Base-by-base conservation (phyloP, 2,113 vertebrate species). In the Sphaerodactylus townsendi region DNA sequence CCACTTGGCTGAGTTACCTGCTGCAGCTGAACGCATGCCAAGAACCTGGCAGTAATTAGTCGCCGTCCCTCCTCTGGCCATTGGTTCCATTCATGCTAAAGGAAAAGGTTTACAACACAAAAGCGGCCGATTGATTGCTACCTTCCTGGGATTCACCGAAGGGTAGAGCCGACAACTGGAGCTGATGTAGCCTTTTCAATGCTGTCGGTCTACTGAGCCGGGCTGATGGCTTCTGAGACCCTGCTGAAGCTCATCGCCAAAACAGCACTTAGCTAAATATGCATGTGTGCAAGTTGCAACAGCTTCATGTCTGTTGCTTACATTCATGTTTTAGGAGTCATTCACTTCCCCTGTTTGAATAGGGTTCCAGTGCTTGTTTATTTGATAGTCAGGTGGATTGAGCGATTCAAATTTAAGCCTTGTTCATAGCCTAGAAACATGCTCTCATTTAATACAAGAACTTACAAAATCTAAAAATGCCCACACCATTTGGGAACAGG, bases 1-100 rank as follows among this genome's bases (percentile, higher is more conserved):
- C 85, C 78, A 39, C 77, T 91, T 90, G 87, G 85, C 89, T 93
- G 2, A 19, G 72, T 41, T 14, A 76, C 37, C 72, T 81, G 84
- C 86, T 48, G 84, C 46, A 17, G 56, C 70, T 87, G 86, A 88
- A 85, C 71, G 7, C 13, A 2, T 69, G 81, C 85, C 89, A 92
- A 81, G 33, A 82, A 0, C 0, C 59, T 66, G 62, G 37, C 82
- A 81, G 44, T 21, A 85, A 91, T 91, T 77, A 91, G 35, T 65
- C 71, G 44, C 81, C 71, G 69, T 79, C 79, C 3, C 30, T 81
- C 66, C 78, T 76, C 87, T 88, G 86, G 79, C 70, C 73, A 46
- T 33, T 65, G 62, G 11, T 53, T 56, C 88, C 82, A 13, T 74
- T 28, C 50, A 80, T 71, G 72, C 53, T 64, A 35, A 23, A 79